phyloP scores from a whole-genome alignment of 1,140 invertebrate species.

The Lepidotrigona ventralis region DNA sequence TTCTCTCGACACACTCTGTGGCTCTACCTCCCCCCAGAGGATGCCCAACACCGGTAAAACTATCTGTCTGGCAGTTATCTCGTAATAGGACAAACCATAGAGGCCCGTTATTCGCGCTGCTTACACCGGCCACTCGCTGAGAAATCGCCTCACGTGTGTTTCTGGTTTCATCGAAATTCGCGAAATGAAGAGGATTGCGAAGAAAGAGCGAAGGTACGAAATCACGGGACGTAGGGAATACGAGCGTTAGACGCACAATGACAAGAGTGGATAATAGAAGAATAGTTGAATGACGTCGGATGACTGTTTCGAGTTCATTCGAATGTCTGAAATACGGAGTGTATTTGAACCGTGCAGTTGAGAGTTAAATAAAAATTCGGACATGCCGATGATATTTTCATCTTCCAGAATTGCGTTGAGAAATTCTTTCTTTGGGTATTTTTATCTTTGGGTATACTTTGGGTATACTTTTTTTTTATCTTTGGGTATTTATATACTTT shows the following conservation, averaged over 20 bases:
- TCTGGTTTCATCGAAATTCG: constrained; percentile 27
- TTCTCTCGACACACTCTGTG: constrained; percentile 12
- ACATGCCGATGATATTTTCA: too few species aligned
- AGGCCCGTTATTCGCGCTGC: constrained; percentile 12
- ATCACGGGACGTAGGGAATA: background rate
- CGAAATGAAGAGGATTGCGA: constrained; percentile 22
- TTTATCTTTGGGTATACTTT: too few species aligned
- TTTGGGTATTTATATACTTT: too few species aligned
- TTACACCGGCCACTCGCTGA: constrained; percentile 19
- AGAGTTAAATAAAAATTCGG: too few species aligned
- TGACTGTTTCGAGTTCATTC: background rate
- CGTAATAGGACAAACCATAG: constrained; percentile 52
- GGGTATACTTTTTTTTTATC: too few species aligned
- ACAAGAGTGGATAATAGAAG: background rate
- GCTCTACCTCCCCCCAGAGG: background rate
- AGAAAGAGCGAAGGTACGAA: too few species aligned
- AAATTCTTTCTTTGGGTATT: too few species aligned
- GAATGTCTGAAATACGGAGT: too few species aligned
- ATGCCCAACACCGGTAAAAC: background rate
- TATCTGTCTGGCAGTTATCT: constrained; percentile 46
- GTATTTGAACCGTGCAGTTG: too few species aligned
- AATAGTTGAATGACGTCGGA: background rate
- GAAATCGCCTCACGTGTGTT: background rate
- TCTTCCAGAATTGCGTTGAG: too few species aligned
- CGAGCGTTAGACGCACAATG: background rate